phyloP scores from a whole-genome alignment of 1,140 invertebrate genomes.

The Zaprionus taronus region DNA sequence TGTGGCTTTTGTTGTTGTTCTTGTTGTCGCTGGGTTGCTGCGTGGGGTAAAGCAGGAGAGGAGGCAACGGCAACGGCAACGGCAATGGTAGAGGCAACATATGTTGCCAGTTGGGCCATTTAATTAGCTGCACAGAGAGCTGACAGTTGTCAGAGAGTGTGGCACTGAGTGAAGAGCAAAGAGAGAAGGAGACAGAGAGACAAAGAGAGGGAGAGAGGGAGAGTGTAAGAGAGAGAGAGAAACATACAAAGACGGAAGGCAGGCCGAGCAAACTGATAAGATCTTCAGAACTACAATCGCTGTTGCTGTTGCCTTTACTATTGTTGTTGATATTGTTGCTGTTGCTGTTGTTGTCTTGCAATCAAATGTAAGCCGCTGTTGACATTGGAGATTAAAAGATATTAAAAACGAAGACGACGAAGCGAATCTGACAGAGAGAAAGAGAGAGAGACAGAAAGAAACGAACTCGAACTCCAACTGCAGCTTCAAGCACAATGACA shows the following conservation, averaged over 20 bases:
- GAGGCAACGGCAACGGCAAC: neutral
- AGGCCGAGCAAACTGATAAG: constrained; percentile 60
- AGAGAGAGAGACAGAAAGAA: constrained; percentile 17
- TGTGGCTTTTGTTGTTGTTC: constrained; percentile 28
- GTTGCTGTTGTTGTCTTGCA: constrained; percentile 68
- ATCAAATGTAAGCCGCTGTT: constrained; percentile 83
- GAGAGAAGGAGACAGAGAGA: constrained; percentile 29
- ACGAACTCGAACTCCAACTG: constrained; percentile 39
- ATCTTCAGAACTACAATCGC: constrained; percentile 59
- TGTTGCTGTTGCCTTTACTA: constrained; percentile 58
- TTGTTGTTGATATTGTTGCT: neutral
- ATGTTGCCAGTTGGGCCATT: constrained; percentile 81
- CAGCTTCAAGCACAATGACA: constrained; percentile 62
- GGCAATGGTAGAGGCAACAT: constrained; percentile 53
- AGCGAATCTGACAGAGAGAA: constrained; percentile 49
- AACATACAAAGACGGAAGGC: constrained; percentile 5
- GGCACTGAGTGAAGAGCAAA: constrained; percentile 40
- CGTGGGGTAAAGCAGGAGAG: constrained; percentile 33
- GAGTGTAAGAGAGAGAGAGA: neutral
- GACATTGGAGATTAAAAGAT: constrained; percentile 83
- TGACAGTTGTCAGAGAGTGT: constrained; percentile 59
- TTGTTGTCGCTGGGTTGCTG: constrained; percentile 18
- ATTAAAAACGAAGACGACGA: constrained; percentile 80
- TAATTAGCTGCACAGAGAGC: constrained; percentile 77
- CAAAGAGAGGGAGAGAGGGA: constrained; percentile 29